Percentiles rank a stretch among this genome's conserved stretches.
These are phyloP conservation scores for Watsonalla binaria DNA, from an alignment of 2,888 invertebrate species.

Conservation along the genomic window DNA sequence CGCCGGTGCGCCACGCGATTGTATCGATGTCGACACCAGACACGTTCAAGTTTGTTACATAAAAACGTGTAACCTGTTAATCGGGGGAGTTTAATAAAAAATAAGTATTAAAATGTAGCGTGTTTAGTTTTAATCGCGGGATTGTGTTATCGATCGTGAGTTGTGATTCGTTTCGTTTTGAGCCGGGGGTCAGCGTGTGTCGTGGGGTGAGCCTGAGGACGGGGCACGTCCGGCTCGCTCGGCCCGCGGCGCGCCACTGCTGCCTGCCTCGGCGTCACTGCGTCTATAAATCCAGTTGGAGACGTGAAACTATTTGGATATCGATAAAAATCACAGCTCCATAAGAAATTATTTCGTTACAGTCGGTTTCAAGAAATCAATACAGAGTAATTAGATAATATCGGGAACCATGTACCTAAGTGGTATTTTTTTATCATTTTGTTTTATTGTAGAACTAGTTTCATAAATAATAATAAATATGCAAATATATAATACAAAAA, in stretches of 20 bases:
- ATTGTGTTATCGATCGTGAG: conserved; percentile 44
- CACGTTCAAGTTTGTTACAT: conserved; percentile 21
- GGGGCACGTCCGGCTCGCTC: conserved; percentile 35
- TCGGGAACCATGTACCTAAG: too few species aligned
- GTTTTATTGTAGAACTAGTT: too few species aligned
- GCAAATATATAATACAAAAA: too few species aligned
- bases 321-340: conserved; percentile 20
- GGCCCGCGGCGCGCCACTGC: conserved; percentile 63
- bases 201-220: conserved; percentile 18
- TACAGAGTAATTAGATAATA: background rate
- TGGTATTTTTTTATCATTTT: too few species aligned
- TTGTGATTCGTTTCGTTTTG: conserved; percentile 23
- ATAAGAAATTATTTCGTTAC: background rate
- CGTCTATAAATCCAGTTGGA: conserved; percentile 56
- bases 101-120: conserved; percentile 11
- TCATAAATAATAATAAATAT: too few species aligned
- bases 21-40: conserved; percentile 41
- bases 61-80: conserved; percentile 30
- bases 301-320: conserved; percentile 26
- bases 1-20: conserved; percentile 54
- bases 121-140: conserved; percentile 22
- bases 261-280: conserved; percentile 53
- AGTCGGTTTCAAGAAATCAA: background rate
- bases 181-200: conserved; percentile 14
- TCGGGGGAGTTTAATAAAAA: conserved; percentile 15